phyloP scores from a whole-genome alignment of 2,113 vertebrate species.

The Pandion haliaetus region DNA sequence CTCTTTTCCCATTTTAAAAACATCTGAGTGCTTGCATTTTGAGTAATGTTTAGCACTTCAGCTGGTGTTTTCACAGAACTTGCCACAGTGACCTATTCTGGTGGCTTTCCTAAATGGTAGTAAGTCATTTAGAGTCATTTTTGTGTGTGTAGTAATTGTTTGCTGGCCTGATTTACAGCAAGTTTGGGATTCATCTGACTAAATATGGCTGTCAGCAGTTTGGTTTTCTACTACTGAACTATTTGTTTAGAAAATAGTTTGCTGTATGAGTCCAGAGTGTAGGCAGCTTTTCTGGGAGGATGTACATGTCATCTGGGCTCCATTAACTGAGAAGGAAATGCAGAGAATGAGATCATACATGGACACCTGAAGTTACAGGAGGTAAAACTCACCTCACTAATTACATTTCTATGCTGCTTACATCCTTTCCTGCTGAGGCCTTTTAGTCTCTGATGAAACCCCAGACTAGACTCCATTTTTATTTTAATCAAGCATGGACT shows the following conservation, averaged over 20 bases:
- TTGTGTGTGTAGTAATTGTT: background rate
- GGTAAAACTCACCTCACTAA: background rate
- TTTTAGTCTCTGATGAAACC: background rate
- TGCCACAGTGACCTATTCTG: background rate
- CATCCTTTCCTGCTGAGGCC: background rate
- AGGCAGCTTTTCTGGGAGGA: background rate
- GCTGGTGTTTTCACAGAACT: background rate
- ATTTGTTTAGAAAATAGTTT: background rate
- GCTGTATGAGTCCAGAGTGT: background rate
- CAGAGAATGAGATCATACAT: rapidly evolving
- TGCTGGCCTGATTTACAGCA: background rate
- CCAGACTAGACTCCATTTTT: background rate
- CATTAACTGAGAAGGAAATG: background rate
- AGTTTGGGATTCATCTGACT: background rate
- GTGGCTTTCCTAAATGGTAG: background rate
- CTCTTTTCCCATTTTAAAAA: background rate
- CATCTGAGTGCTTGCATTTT: background rate
- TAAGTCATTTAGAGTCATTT: background rate
- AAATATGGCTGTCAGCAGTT: background rate
- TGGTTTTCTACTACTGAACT: background rate
- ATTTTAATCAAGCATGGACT: background rate
- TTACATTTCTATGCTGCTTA: background rate
- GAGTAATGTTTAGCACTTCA: background rate
- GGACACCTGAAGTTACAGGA: background rate
- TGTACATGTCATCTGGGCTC: background rate